phyloP scores from a whole-genome alignment of 2,113 vertebrate species.

The Spermophilus dauricus region DNA sequence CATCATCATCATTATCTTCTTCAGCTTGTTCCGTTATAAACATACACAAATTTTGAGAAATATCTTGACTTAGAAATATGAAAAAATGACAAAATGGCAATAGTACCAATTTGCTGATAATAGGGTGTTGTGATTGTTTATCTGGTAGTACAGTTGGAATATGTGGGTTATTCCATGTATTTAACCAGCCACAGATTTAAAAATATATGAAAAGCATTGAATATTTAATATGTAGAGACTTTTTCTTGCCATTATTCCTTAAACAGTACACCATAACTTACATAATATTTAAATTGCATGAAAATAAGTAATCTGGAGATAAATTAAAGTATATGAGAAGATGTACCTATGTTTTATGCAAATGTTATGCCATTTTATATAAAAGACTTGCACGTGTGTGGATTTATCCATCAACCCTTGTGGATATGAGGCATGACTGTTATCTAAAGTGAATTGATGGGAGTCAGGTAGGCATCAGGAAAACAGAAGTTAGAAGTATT shows the following conservation, averaged over 20 bases:
- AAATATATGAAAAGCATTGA: neutral
- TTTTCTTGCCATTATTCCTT: neutral
- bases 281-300: neutral
- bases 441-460: neutral
- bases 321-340: neutral
- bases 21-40: neutral
- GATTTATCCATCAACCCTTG: neutral
- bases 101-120: neutral
- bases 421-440: neutral
- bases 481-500: neutral
- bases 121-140: neutral
- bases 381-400: neutral
- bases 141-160: neutral
- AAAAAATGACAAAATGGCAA: neutral
- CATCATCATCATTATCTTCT: neutral
- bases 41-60: neutral
- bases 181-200: neutral
- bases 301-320: neutral
- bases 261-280: neutral
- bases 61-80: neutral
- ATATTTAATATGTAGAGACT: too few relatives aligned
- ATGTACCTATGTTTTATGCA: neutral
- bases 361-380: neutral
- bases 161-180: neutral
- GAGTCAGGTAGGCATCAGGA: neutral